Conservation (phyloP, 2,113 vertebrate species). For the Heloderma charlesbogerti region DNA sequence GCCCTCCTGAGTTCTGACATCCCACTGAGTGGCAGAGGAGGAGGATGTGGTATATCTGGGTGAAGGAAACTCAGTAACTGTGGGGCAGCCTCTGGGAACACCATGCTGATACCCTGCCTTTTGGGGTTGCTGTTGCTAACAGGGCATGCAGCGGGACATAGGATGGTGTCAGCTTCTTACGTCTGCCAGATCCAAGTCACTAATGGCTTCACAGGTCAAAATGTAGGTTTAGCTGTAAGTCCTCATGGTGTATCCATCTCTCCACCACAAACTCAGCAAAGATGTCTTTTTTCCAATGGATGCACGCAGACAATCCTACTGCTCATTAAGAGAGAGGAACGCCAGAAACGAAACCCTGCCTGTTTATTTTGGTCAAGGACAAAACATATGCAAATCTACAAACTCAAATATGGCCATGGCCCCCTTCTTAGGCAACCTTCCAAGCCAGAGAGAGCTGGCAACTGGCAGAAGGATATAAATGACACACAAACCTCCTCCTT, state of each 20-base stretch:
- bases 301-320: background rate
- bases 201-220: background rate
- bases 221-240: no score
- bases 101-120: background rate
- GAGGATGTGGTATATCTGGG: background rate
- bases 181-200: background rate
- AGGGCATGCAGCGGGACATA: background rate
- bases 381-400: constrained; percentile 9
- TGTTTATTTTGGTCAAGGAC: background rate
- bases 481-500: constrained; percentile 77
- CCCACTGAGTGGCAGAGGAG: background rate
- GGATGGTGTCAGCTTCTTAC: accelerated
- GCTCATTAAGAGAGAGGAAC: background rate
- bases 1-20: background rate
- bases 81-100: background rate
- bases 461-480: background rate
- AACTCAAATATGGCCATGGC: background rate
- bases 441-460: background rate
- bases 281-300: background rate
- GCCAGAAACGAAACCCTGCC: background rate
- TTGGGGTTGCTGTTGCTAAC: background rate
- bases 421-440: background rate
- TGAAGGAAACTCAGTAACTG: background rate
- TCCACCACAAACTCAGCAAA: background rate
- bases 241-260: no score